These are phyloP conservation scores for Drosophila azteca DNA, from an alignment of 1,140 invertebrate genomes.

Conservation along the genomic window DNA sequence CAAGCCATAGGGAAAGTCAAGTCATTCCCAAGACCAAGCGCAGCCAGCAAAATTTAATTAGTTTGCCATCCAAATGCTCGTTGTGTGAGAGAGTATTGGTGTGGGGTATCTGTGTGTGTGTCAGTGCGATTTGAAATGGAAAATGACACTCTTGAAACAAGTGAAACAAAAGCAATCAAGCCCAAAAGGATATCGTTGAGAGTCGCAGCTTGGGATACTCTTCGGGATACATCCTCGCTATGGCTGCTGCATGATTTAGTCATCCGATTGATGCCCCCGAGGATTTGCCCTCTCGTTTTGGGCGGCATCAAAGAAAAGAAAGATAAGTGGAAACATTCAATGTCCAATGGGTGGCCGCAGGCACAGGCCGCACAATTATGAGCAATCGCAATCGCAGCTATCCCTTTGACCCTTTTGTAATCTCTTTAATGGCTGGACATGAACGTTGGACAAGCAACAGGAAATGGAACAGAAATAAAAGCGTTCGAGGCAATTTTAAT, in stretches of 20 bases:
- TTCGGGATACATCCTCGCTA: too few species aligned
- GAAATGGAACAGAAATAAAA: constrained; percentile 29
- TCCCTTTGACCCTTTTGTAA: constrained; percentile 77
- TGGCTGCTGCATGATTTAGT: too few species aligned
- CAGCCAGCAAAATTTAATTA: constrained; percentile 77
- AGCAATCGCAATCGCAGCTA: constrained; percentile 62
- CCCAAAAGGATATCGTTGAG: background rate
- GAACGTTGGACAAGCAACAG: constrained; percentile 31
- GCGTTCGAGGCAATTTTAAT: constrained; percentile 65
- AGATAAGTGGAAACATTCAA: constrained; percentile 21
- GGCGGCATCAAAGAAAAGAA: constrained; percentile 1
- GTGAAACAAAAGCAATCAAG: constrained; percentile 10
- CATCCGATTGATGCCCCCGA: too few species aligned
- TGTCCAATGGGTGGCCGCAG: constrained; percentile 54
- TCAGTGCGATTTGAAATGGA: too few species aligned
- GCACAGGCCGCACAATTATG: constrained; percentile 65
- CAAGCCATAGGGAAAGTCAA: background rate
- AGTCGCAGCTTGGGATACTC: too few species aligned
- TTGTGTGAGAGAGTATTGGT: constrained; percentile 11
- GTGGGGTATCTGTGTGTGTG: constrained; percentile 26
- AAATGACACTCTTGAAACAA: constrained; percentile 43
- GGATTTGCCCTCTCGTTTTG: too few species aligned
- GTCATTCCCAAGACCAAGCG: constrained; percentile 17
- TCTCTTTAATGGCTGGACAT: constrained; percentile 58
- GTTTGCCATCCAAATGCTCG: constrained; percentile 75